Evolutionary conservation across 2,888 invertebrate species (phyloP).

Genomic region (Dryomyza anilis): DNA sequence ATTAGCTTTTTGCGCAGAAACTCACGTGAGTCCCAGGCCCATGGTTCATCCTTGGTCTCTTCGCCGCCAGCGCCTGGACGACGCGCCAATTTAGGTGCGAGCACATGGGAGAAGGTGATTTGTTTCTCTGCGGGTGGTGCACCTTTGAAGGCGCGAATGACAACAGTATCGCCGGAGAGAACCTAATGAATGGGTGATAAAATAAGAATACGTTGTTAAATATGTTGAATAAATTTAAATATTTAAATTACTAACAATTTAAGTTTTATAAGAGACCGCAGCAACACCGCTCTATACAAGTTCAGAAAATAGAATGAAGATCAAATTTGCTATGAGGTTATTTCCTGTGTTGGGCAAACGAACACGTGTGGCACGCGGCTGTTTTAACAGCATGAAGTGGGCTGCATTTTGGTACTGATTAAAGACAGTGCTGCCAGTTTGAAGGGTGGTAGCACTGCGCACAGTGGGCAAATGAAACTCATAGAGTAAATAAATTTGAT

Average conservation of each 20-base stretch:
- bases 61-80: conserved; percentile 68
- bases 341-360: neutral
- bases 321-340: neutral
- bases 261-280: no score
- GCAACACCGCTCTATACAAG: no score
- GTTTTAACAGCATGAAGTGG: neutral
- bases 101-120: conserved; percentile 86
- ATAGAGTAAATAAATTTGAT: no score
- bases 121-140: conserved; percentile 94
- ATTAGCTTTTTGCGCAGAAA: conserved; percentile 90
- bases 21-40: conserved; percentile 97
- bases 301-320: neutral
- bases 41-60: conserved; percentile 87
- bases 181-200: conserved; percentile 68
- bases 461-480: no score
- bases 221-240: no score
- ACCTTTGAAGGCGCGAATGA: conserved; percentile 82
- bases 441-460: neutral
- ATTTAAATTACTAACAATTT: no score
- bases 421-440: neutral
- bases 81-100: conserved; percentile 88
- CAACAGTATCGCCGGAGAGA: conserved; percentile 93
- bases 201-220: conserved; percentile 10
- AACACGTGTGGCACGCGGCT: neutral
- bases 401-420: no score